phyloP scores from a whole-genome alignment of 2,888 invertebrate genomes.

The Pheosia gnoma region DNA sequence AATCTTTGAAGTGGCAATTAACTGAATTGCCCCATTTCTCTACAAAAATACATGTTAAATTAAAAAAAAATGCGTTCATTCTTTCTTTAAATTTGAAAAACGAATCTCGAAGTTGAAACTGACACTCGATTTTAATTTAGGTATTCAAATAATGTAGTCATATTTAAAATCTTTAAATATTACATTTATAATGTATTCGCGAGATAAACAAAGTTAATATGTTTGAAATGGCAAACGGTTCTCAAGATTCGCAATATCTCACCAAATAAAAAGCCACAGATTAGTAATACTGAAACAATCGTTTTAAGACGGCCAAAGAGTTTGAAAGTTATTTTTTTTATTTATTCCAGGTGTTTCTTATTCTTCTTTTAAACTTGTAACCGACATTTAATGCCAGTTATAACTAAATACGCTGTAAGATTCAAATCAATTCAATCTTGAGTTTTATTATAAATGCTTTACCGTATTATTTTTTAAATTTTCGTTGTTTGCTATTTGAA shows the following conservation, averaged over 20 bases:
- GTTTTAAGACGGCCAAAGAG: not conserved
- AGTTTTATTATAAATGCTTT: too few relatives aligned
- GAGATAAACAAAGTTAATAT: not conserved
- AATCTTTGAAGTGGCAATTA: conserved; percentile 61
- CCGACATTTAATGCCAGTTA: too few relatives aligned
- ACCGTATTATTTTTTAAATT: too few relatives aligned
- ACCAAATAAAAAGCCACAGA: not conserved
- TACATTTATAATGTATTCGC: not conserved
- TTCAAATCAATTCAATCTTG: too few relatives aligned
- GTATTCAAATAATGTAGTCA: too few relatives aligned
- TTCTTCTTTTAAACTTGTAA: too few relatives aligned
- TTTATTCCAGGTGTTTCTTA: too few relatives aligned
- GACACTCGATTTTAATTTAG: too few relatives aligned
- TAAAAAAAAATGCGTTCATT: conserved; percentile 25
- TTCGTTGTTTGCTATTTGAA: too few relatives aligned
- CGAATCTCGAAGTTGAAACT: not conserved
- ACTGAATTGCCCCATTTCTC: conserved; percentile 39
- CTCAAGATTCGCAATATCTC: not conserved
- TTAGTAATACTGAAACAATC: not conserved
- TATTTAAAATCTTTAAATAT: too few relatives aligned
- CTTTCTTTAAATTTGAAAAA: not conserved
- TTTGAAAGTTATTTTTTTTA: too few relatives aligned
- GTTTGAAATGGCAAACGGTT: not conserved
- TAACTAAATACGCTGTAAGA: too few relatives aligned
- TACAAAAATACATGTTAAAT: conserved; percentile 21